Percentiles rank a stretch among this genome's conserved stretches.
Evolutionary conservation across 2,888 invertebrate species (phyloP).

Genomic region (Diplazon laetatorius): DNA sequence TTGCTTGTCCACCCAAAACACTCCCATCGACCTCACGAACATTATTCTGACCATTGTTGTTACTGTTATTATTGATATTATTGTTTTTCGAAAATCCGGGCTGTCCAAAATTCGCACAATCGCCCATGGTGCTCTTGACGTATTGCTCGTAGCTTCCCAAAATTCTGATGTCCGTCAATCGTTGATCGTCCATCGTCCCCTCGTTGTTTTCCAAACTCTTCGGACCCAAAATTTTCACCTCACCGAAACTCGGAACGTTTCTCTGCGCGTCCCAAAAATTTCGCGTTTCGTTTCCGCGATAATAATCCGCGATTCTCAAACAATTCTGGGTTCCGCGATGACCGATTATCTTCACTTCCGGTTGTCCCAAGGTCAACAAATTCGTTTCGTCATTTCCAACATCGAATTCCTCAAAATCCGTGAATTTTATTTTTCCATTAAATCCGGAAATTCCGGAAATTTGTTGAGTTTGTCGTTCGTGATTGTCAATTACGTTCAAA

Average conservation of each 20-base stretch:
- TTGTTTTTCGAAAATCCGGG: conserved; percentile 18
- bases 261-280: conserved; percentile 55
- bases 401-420: conserved; percentile 70
- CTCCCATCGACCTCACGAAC: no score
- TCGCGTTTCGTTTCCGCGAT: conserved; percentile 54
- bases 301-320: conserved; percentile 35
- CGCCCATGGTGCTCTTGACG: conserved; percentile 67
- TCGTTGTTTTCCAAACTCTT: conserved; percentile 66
- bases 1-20: conserved; percentile 58
- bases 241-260: conserved; percentile 61
- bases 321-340: conserved; percentile 36
- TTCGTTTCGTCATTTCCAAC: conserved; percentile 37
- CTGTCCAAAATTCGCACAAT: conserved; percentile 34
- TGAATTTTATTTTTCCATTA: conserved; percentile 68
- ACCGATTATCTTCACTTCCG: conserved; percentile 61
- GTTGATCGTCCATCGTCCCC: conserved; percentile 65
- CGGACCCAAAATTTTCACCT: conserved; percentile 73
- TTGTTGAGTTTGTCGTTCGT: conserved; percentile 7
- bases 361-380: conserved; percentile 63
- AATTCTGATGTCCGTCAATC: conserved; percentile 76
- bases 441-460: conserved; percentile 9
- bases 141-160: conserved; percentile 76
- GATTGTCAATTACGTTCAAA: conserved; percentile 1
- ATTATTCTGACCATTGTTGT: conserved; percentile 59
- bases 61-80: conserved; percentile 43